A percentile compares a stretch with the other conserved stretches of the same genome.
Conservation (phyloP, 2,113 vertebrate genomes). For the Mobula hypostoma region DNA sequence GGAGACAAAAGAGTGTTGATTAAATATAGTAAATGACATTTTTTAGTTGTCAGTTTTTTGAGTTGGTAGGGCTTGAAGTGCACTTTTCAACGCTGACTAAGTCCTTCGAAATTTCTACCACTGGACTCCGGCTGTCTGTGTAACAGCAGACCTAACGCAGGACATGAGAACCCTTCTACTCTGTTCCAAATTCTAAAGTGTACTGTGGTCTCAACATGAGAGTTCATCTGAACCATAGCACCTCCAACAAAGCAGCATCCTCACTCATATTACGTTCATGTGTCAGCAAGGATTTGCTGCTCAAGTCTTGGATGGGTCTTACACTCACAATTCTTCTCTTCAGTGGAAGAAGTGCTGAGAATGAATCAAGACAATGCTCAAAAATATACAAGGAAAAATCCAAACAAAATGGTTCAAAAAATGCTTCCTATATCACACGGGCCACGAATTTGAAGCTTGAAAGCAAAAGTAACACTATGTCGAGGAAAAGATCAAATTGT, state of each 20-base stretch:
- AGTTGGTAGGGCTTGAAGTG: no score
- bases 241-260: not conserved
- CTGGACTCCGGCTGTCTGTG: no score
- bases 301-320: not conserved
- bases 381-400: not conserved
- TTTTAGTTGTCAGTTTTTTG: no score
- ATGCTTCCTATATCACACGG: not conserved
- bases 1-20: no score
- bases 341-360: not conserved
- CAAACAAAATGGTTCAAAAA: not conserved
- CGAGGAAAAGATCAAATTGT: not conserved
- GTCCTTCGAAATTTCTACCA: no score
- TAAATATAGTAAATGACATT: no score
- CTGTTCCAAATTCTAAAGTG: not conserved
- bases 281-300: not conserved
- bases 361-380: not conserved
- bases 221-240: not conserved
- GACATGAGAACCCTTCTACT: not conserved
- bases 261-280: not conserved
- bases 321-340: not conserved
- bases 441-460: not conserved
- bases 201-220: not conserved
- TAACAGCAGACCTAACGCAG: no score
- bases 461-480: constrained; percentile 1
- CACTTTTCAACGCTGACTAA: no score